Evolutionary conservation across 2,113 vertebrate genomes (phyloP), one percentile per base, ranked within the genome.

Genomic region (Talpa occidentalis): DNA sequence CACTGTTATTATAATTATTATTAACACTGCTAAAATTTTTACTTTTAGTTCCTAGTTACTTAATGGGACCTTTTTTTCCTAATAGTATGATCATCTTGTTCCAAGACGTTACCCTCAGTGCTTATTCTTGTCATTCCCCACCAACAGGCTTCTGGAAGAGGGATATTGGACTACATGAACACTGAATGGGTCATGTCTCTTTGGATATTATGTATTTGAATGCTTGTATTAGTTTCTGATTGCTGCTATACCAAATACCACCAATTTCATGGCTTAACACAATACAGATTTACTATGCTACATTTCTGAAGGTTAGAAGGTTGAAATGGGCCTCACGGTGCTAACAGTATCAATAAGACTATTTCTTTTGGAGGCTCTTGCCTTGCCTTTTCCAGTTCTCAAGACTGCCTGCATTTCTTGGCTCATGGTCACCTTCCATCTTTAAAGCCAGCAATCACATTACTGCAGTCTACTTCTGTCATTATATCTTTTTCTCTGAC

Each of bases 161-260:
- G 11, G 11, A 66, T 91, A 77, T n/a, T 67, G 17, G 15, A 79
- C 16, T 21, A 42, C 83, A 69, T 82, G 16, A 89, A 32, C 7
- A 9, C 24, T 64, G 19, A 79, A 64, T 44, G 62, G 17, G 9
- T n/a, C 54, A 80, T 64, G 8, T 2, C 5, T 19, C 12, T 93
- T 96, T 80, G 37, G 21, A 54, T 91, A 42, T 52, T 77, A 95
- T 56, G 81, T 79, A 35, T 72, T 72, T 82, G 17, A 62, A n/a
- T 88, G 4, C 40, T 49, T 88, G 17, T 47, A 44, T 77, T 88
- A 62, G 19, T 78, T 89, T 91, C 5, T 26, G 67, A 40, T 67
- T 89, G 16, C 54, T 85, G 17, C 30, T 89, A 8, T 42, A 67
- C 40, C 7, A 77, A 88, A 81, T 88, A 44, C 16, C n/a, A 52